These are phyloP conservation scores for Harpagifer antarcticus DNA, from an alignment of 2,797 vertebrate species.

Conservation along the genomic window DNA sequence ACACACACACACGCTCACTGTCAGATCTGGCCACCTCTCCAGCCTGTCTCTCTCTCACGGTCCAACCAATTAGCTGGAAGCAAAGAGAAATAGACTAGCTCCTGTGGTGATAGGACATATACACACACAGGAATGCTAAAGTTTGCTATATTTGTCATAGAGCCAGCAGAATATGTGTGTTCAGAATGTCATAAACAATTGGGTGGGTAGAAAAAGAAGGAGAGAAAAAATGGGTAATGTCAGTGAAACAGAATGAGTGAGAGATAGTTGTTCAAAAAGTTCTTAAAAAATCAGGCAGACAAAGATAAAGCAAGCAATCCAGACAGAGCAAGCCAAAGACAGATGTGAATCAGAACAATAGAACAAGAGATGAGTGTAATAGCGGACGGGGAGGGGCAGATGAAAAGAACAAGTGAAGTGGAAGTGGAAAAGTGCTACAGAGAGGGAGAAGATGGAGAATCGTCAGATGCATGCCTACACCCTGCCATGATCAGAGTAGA, in stretches of 20 bases:
- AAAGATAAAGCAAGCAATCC: slow-evolving; percentile 36
- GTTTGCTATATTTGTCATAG: slow-evolving; percentile 29
- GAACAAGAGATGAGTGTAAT: slow-evolving; percentile 70
- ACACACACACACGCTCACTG: slow-evolving; percentile 56
- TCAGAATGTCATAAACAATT: slow-evolving; percentile 1
- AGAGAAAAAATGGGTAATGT: slow-evolving; percentile 1
- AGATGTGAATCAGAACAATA: slow-evolving; percentile 41
- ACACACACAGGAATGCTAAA: slow-evolving; percentile 27
- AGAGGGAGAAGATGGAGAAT: slow-evolving; percentile 41
- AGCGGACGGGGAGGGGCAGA: slow-evolving; percentile 60
- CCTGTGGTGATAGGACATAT: slow-evolving; percentile 27
- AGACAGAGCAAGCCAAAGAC: slow-evolving; percentile 44
- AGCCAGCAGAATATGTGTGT: neutral
- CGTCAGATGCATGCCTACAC: slow-evolving; percentile 67
- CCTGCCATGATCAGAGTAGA: slow-evolving; percentile 72
- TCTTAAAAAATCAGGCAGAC: neutral
- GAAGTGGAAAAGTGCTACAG: slow-evolving; percentile 57
- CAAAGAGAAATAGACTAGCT: slow-evolving; percentile 50
- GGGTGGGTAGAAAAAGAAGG: neutral
- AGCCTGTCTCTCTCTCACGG: slow-evolving; percentile 56
- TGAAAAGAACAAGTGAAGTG: slow-evolving; percentile 76
- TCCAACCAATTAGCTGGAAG: slow-evolving; percentile 67
- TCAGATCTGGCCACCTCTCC: slow-evolving; percentile 74
- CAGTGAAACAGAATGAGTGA: slow-evolving; percentile 20
- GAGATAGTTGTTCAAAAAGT: neutral